Evolutionary conservation across 1,140 invertebrate species (phyloP).

Genomic region (Heliothis virescens): DNA sequence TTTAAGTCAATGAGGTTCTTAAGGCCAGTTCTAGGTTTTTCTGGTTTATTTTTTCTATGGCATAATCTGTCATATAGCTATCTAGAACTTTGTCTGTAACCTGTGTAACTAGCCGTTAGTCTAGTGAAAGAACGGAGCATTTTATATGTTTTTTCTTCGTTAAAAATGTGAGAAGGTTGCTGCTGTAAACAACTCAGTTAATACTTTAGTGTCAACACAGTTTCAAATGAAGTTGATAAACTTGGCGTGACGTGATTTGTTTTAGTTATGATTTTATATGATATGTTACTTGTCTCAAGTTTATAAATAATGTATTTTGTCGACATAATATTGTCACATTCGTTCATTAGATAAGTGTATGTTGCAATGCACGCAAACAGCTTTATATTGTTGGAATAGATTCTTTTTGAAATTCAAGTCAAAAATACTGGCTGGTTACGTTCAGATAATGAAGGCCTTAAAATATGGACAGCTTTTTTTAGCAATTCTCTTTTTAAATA

Average conservation of each 20-base stretch:
- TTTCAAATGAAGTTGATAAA: neutral
- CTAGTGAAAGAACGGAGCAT: no score
- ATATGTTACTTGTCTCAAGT: conserved; percentile 1
- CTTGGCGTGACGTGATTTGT: conserved; percentile 2
- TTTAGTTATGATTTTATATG: conserved; percentile 3
- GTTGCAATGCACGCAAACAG: no score
- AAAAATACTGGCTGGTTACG: neutral
- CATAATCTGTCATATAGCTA: no score
- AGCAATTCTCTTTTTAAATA: neutral
- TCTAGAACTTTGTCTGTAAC: no score
- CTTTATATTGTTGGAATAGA: no score
- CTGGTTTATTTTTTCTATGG: no score
- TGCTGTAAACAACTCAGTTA: neutral
- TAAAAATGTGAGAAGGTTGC: no score
- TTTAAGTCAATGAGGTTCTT: no score
- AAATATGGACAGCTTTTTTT: neutral
- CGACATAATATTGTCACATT: conserved; percentile 1
- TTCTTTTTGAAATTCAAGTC: neutral
- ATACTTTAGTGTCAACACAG: neutral
- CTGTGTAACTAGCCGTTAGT: no score
- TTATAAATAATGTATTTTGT: conserved; percentile 11
- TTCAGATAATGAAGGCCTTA: neutral
- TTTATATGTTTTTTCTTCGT: no score
- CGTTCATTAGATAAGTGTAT: neutral
- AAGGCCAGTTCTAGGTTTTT: no score